Base-by-base conservation (phyloP, 2,888 invertebrate genomes). In the Brachypterus glaber region DNA sequence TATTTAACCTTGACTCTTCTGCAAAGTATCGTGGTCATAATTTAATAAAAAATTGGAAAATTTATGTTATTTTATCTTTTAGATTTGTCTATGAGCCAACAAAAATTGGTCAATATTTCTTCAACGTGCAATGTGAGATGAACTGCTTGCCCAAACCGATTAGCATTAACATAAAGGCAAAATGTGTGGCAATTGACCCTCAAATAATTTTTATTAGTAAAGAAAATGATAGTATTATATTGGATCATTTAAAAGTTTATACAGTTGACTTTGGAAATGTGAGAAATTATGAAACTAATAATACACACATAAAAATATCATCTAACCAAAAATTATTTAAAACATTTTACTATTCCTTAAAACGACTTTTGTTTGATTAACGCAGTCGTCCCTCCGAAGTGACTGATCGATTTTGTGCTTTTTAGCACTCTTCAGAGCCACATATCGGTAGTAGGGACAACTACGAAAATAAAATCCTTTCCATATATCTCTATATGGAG, bases 81-180 rank as follows among this genome's bases (percentile, higher is more conserved):
- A 78, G 77, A 46, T 58, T 78, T 26, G 64, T 63, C 39, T 76
- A 72, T 51, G 68, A 70, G 15, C 72, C 77, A 1, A 66, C 67
- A 30, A 59, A 66, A 47, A 66, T 71, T 29, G 77, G 77, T 0
- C 70, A 73, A 17, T 51, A 69, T 12, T 67, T 68, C 5, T 79
- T 76, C 52, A 69, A 68, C 48, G 60, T 77, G 51, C 71, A 70
- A 51, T 78, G 76, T 53, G 57, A 55, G 12, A 56, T 79, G 1
- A 68, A 70, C 37, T 69, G 68, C 52, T 60, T 73, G 59, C 71
- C 66, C 17, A 67, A 67, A 40, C 68, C 68, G 25, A 52, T 78
- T 30, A 63, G 63, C 3, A 49, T 77, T 26, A 67, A 67, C 37
- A 67, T 79, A 1, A 69, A 68, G 25, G 69, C 72, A 3, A 63